Evolutionary conservation across 2,113 vertebrate genomes (phyloP).

Genomic region (Urocynchramus pylzowi): DNA sequence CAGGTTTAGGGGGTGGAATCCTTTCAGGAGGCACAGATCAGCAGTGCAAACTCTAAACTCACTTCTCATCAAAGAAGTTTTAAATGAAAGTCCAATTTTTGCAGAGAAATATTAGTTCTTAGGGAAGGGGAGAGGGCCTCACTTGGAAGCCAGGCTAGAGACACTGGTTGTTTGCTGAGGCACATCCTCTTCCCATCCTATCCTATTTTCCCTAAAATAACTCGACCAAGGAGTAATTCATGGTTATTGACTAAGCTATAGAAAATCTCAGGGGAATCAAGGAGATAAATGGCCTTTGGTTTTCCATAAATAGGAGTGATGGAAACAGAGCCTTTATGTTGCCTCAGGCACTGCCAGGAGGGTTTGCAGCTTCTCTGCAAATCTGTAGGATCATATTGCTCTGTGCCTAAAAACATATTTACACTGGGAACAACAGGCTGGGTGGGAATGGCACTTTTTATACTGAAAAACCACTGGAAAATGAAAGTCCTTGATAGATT

Average conservation of each 20-base stretch:
- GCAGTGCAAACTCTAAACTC: not conserved
- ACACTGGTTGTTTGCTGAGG: not conserved
- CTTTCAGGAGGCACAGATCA: not conserved
- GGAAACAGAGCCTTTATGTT: not conserved
- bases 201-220: not conserved
- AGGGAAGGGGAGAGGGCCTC: not conserved
- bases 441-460: not conserved
- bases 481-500: not conserved
- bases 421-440: slow-evolving; percentile 7
- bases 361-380: slow-evolving; percentile 10
- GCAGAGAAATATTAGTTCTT: not conserved
- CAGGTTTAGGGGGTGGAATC: not conserved
- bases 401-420: slow-evolving; percentile 50
- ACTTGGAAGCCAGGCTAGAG: not conserved
- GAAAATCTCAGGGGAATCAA: not conserved
- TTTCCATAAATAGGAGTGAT: slow-evolving; percentile 32
- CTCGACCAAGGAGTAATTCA: slow-evolving; percentile 1
- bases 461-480: slow-evolving; percentile 28
- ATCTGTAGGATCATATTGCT: slow-evolving; percentile 8
- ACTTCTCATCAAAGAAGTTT: not conserved
- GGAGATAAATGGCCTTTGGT: slow-evolving; percentile 32
- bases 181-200: not conserved
- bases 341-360: not conserved
- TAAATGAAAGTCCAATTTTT: not conserved
- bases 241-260: slow-evolving; percentile 30